Evolutionary conservation across 2,113 vertebrate species (phyloP), one percentile per base, ranked within the genome.

Genomic region (Pedionomus torquatus): DNA sequence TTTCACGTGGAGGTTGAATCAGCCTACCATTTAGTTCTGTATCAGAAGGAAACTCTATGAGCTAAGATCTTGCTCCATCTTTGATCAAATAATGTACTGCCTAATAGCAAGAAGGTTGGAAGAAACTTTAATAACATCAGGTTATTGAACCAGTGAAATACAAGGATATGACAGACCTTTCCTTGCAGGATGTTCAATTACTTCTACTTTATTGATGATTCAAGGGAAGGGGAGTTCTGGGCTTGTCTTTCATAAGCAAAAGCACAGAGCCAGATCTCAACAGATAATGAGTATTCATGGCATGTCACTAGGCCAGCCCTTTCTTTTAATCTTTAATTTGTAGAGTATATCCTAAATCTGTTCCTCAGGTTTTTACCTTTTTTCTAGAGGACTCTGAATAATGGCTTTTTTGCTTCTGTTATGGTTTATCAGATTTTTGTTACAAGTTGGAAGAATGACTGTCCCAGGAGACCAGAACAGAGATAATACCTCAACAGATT

Each of bases 61-160:
- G 61, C 54, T 75, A 97, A 80, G 54, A 77, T 37, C 58, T 51
- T 2, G 1, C 79, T 96, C 60, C 72, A 71, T 89, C 83, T 91
- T 91, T 84, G 89, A 94, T 95, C 80, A 96, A 96, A 88, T 80
- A 96, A 93, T 31, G 52, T 55, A 69, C 66, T 91, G 37, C 48
- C 61, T 94, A 88, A 88, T 71, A 89, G n/a, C 51, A 72, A 94
- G 57, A 85, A 89, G 77, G 44, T 64, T 91, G 51, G 60, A 81
- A 90, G 48, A 94, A 90, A 92, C 95, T 93, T 97, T 95, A 95
- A 93, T 95, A 90, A 81, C 28, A 51, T 76, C 15, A 35, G 69
- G 33, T 87, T 93, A 83, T 78, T 91, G 86, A 93, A 85, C 44
- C 58, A 81, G 63, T 66, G 90, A 95, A 89, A 91, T 91, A 81